A percentile compares a stretch with the other conserved stretches of the same genome.
phyloP scores from a whole-genome alignment of 2,888 invertebrate genomes.

The Drosophila nr. fundita region DNA sequence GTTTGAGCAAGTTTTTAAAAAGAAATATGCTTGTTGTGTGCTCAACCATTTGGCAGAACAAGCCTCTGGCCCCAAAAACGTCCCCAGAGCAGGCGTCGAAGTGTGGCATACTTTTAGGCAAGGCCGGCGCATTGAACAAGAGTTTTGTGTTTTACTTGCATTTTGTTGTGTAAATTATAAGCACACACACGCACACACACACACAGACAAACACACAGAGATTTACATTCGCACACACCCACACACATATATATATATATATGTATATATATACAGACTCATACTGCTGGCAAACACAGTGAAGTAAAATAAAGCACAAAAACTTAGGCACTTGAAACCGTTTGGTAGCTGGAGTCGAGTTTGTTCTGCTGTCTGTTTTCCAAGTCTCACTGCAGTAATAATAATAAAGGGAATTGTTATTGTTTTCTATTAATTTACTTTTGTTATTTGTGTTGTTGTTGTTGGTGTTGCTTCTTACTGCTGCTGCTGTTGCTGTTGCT shows the following conservation, averaged over 20 bases:
- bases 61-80: conserved; percentile 1
- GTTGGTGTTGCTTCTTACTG: conserved; percentile 8
- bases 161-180: conserved; percentile 57
- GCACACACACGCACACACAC: conserved; percentile 19
- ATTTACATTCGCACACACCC: conserved; percentile 3
- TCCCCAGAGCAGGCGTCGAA: conserved; percentile 46
- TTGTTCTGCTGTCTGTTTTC: conserved; percentile 21
- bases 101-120: conserved; percentile 51
- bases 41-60: conserved; percentile 8
- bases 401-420: conserved; percentile 71
- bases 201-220: not conserved
- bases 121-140: conserved; percentile 42
- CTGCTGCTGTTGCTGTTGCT: conserved; percentile 6
- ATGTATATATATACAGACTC: conserved; percentile 1
- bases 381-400: conserved; percentile 65
- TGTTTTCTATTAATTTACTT: conserved; percentile 69
- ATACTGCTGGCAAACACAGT: conserved; percentile 40
- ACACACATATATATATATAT: not conserved
- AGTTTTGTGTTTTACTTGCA: conserved; percentile 62
- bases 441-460: conserved; percentile 42
- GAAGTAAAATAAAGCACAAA: conserved; percentile 57
- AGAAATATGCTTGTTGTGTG: conserved; percentile 12
- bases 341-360: conserved; percentile 28
- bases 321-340: conserved; percentile 57
- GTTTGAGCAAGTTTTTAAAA: conserved; percentile 43